A percentile compares a stretch with the other conserved stretches of the same genome.
Evolutionary conservation across 2,797 vertebrate genomes (phyloP).

Genomic region (Hypotaenidia okinawae): DNA sequence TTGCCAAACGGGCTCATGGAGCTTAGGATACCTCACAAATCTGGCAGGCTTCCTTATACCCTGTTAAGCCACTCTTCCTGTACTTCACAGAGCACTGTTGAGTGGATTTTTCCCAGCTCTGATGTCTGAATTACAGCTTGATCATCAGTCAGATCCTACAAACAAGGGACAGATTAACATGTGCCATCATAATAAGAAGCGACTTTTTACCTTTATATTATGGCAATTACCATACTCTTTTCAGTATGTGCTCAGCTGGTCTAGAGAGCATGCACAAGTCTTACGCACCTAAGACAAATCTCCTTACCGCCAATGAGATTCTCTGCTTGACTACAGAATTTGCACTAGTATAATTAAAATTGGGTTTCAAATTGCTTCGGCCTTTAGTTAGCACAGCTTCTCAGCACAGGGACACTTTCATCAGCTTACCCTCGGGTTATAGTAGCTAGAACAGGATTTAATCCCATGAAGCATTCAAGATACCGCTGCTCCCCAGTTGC

Average conservation of each 20-base stretch:
- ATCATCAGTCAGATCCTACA: background rate
- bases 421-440: background rate
- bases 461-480: background rate
- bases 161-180: background rate
- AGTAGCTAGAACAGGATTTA: background rate
- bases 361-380: background rate
- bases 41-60: background rate
- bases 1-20: background rate
- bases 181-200: background rate
- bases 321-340: background rate
- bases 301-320: background rate
- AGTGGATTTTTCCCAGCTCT: rapidly evolving
- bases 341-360: background rate
- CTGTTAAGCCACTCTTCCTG: background rate
- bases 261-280: background rate
- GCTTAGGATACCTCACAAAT: background rate
- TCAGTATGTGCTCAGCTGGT: background rate
- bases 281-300: background rate
- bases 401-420: background rate
- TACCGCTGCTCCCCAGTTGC: background rate
- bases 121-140: background rate
- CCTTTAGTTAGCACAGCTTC: background rate
- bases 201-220: background rate
- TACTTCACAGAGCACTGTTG: background rate
- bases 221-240: background rate